Evolutionary conservation across 1,140 invertebrate genomes (phyloP).

Genomic region (Apis florea): DNA sequence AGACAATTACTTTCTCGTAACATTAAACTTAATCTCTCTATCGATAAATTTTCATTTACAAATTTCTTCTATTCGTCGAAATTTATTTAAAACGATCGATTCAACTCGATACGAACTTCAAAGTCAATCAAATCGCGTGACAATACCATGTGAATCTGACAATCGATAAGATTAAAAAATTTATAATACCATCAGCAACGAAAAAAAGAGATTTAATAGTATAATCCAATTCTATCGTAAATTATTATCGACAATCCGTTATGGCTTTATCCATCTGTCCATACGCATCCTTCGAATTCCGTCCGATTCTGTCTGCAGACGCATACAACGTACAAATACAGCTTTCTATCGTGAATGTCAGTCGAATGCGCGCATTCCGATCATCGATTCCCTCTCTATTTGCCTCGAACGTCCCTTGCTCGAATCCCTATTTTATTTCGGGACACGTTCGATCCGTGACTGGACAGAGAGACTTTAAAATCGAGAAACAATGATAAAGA

Average conservation of each 20-base stretch:
- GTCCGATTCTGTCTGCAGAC: conserved; percentile 22
- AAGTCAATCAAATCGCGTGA: not conserved
- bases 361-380: conserved; percentile 58
- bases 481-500: not conserved
- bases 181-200: not conserved
- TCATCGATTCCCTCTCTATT: conserved; percentile 18
- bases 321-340: conserved; percentile 46
- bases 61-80: not conserved
- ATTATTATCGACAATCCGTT: not conserved
- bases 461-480: conserved; percentile 54
- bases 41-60: not conserved
- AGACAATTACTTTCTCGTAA: conserved; percentile 7
- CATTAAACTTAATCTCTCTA: not conserved
- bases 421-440: conserved; percentile 54
- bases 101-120: not conserved
- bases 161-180: not conserved
- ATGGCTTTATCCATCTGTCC: not conserved
- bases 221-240: not conserved
- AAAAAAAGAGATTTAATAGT: not conserved
- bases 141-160: not conserved
- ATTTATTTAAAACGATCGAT: not conserved
- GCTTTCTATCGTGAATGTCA: conserved; percentile 61
- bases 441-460: conserved; percentile 42
- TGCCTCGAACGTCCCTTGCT: conserved; percentile 55
- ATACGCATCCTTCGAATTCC: conserved; percentile 3